These are phyloP conservation scores for Lypha dubia DNA, from an alignment of 2,888 invertebrate genomes.

Conservation along the genomic window DNA sequence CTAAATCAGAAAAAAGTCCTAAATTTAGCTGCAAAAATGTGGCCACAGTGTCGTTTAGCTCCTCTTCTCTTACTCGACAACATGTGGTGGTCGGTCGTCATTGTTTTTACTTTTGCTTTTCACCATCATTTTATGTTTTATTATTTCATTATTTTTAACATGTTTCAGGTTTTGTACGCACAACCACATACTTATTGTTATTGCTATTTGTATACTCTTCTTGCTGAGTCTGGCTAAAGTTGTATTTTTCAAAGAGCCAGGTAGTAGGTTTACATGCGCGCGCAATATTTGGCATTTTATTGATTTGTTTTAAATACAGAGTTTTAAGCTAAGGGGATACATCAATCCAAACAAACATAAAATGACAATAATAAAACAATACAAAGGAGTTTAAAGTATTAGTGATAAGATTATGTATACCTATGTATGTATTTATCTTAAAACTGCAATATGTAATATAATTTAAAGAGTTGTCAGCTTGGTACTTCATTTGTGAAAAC, in stretches of 20 bases:
- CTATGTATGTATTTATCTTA: too few relatives aligned
- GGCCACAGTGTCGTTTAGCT: too few relatives aligned
- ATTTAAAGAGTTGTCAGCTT: slow-evolving; percentile 45
- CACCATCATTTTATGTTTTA: slow-evolving; percentile 55
- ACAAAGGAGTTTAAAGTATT: not conserved
- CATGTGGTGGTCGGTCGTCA: slow-evolving; percentile 55
- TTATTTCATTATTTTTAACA: slow-evolving; percentile 32
- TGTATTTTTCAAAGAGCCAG: slow-evolving; percentile 5
- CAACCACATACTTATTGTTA: slow-evolving; percentile 9
- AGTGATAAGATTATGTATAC: not conserved
- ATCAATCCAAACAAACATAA: not conserved
- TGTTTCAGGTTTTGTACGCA: slow-evolving; percentile 39
- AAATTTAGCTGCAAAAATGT: too few relatives aligned
- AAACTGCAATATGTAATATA: slow-evolving; percentile 4
- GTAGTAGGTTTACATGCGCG: slow-evolving; percentile 64
- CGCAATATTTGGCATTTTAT: slow-evolving; percentile 68
- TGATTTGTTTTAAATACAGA: slow-evolving; percentile 67
- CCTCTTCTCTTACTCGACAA: slow-evolving; percentile 44
- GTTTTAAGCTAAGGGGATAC: slow-evolving; percentile 34
- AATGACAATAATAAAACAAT: not conserved
- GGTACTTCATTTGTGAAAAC: not conserved
- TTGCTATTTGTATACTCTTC: not conserved
- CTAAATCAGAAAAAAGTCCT: too few relatives aligned
- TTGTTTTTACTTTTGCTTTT: slow-evolving; percentile 50
- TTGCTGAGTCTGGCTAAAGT: slow-evolving; percentile 7